Evolutionary conservation across 2,888 invertebrate species (phyloP), one percentile per base, ranked within the genome.

Genomic region (Theretra japonica): DNA sequence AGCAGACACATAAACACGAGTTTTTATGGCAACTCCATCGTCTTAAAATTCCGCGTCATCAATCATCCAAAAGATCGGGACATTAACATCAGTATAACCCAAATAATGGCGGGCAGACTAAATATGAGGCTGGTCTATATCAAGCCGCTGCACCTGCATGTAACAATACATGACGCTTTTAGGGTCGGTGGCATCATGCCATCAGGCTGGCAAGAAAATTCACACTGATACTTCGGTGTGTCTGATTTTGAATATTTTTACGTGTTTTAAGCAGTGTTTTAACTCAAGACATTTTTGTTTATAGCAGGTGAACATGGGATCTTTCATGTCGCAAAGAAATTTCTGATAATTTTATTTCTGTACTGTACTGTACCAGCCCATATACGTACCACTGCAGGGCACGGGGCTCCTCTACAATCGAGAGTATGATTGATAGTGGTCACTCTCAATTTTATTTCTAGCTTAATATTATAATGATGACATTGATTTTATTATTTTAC

Each of bases 41-140:
- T 15, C 48, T 23, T 11, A 41, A 62, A 62, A 62, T 65, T 21
- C 41, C 33, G 19, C 19, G 53, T 23, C 48, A 48, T 65, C 48
- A 65, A 65, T 65, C 65, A 48, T 41, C 23, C 23, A 65, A 65
- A 21, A 48, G 65, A 65, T 65, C 23, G 48, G 41, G 41, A 65
- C 48, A 65, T 65, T 65, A 65, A 65, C 48, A 25, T 65, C 65
- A 41, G 65, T 41, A 65, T 41, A 65, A 65, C 65, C 65, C 48
- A 65, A 65, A 65, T 65, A 65, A 65, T 65, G 17, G 48, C 48
- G 41, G 1, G 65, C 65, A 65, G 65, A 65, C 65, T 65, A 48
- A 65, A 65, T 65, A 65, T 65, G 41, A 48, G 65, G 23, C 65
- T 41, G 65, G 41, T 65, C 65, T 65, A 65, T 65, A 65, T 65